Conservation (phyloP, 2,888 invertebrate genomes). For the Dryobota labecula region DNA sequence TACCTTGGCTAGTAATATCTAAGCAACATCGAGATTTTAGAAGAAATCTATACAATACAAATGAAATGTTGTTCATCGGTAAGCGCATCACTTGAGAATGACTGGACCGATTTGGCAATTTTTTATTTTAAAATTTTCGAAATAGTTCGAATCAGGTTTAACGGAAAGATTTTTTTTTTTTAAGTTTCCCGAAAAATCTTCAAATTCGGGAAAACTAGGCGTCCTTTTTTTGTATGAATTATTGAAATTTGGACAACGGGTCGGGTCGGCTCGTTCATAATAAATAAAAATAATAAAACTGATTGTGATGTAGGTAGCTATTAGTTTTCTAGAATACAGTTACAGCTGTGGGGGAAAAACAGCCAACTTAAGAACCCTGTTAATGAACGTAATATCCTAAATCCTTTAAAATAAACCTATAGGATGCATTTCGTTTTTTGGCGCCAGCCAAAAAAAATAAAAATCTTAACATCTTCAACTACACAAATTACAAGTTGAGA, state of each 20-base stretch:
- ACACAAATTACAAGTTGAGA: slow-evolving; percentile 17
- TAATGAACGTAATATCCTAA: not conserved
- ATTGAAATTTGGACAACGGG: too few species aligned
- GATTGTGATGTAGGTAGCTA: not conserved
- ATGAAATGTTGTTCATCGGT: too few species aligned
- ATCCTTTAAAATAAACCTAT: not conserved
- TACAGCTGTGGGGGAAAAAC: not conserved
- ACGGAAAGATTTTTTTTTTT: too few species aligned
- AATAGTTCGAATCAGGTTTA: too few species aligned
- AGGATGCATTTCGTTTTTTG: slow-evolving; percentile 11
- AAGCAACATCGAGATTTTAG: not conserved
- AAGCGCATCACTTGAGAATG: too few species aligned
- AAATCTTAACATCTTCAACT: slow-evolving; percentile 37
- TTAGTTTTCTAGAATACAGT: not conserved
- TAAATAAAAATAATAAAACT: not conserved
- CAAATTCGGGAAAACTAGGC: too few species aligned
- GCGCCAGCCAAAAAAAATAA: slow-evolving; percentile 20
- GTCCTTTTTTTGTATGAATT: too few species aligned
- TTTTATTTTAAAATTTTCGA: too few species aligned
- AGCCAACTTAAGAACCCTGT: not conserved
- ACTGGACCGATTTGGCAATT: too few species aligned
- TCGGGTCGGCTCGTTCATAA: not conserved
- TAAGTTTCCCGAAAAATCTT: too few species aligned
- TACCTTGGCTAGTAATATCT: too few species aligned
- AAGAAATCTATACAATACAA: not conserved